These are phyloP conservation scores for Neodiprion virginianus DNA, from an alignment of 1,140 invertebrate genomes.

Conservation along the genomic window DNA sequence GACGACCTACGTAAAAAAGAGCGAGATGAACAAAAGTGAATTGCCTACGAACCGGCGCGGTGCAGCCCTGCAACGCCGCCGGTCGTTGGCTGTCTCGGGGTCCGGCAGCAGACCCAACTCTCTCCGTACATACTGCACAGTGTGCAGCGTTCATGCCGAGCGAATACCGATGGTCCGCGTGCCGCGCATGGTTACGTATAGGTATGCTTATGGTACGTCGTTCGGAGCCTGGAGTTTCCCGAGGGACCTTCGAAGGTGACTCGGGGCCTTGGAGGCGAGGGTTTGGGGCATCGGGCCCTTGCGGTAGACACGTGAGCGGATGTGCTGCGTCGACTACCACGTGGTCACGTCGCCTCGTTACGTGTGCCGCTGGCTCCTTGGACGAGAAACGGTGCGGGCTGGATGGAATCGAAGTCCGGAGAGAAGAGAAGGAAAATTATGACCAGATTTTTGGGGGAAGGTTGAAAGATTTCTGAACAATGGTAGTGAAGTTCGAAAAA, in stretches of 20 bases:
- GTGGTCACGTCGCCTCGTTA: neutral
- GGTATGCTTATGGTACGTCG: no score
- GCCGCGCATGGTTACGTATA: no score
- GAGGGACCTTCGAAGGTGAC: constrained; percentile 3
- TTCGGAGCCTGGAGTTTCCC: neutral
- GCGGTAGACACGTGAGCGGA: neutral
- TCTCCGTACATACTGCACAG: neutral
- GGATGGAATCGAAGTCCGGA: neutral
- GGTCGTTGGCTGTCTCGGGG: no score
- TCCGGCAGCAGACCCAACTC: neutral
- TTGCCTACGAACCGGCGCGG: neutral
- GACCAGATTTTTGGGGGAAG: no score
- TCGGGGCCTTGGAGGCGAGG: neutral
- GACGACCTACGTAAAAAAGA: neutral
- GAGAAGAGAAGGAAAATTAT: no score
- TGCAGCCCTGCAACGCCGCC: no score
- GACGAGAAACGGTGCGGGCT: neutral
- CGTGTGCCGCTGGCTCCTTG: neutral
- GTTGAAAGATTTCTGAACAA: no score
- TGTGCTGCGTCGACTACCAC: neutral
- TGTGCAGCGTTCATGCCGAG: no score
- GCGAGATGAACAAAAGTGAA: neutral
- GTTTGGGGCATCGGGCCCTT: neutral
- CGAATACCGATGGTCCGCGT: no score
- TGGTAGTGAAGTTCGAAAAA: no score